Base-by-base conservation (phyloP, 92 coral and sea anemone genomes). In the Ricordea florida region DNA sequence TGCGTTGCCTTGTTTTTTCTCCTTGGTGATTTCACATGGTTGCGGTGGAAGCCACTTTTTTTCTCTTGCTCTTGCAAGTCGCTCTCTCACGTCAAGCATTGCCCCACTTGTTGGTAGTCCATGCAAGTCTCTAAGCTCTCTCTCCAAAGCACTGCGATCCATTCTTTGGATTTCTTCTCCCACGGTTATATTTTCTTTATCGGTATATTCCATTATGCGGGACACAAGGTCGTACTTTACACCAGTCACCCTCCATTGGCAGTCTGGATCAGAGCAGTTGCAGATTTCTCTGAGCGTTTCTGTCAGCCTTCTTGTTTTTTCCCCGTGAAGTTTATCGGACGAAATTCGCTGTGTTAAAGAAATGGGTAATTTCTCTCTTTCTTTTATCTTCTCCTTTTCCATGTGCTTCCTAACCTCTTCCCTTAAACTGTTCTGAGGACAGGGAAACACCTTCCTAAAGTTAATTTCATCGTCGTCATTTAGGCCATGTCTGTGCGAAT, bases 171-270 rank as follows among this genome's bases (percentile, higher is more conserved):
- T 53, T 18, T 71, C 79, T 55, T 28, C 28, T 5, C 57, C 32
- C 5, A 57, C 68, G 4, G 28, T 14, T 31, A 53, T 20, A 1
- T 43, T 28, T 44, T 58, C 30, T 46, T 69, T 47, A 53, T 6
- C 57, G 29, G 78, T 38, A n/a, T 78, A 69, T 66, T 78, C 87
- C 87, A 82, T 82, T 38, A 82, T 82, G 24, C 87, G 25, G 8
- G 74, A 72, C 22, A 82, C 71, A 3, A 82, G 46, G 68, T 81
- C 87, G 23, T 81, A 81, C 29, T 81, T 81, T 0, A 81, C 86
- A 10, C 87, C 80, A 30, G 66, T 47, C 49, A 44, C 26, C 73
- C 87, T 63, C 50, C 70, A 65, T 24, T 57, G 63, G 36, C 88
- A 82, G 23, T 29, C 55, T 21, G 41, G 72, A 21, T 67, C 52